Evolutionary conservation across 2,113 vertebrate species (phyloP).

Genomic region (Clarias batrachus): DNA sequence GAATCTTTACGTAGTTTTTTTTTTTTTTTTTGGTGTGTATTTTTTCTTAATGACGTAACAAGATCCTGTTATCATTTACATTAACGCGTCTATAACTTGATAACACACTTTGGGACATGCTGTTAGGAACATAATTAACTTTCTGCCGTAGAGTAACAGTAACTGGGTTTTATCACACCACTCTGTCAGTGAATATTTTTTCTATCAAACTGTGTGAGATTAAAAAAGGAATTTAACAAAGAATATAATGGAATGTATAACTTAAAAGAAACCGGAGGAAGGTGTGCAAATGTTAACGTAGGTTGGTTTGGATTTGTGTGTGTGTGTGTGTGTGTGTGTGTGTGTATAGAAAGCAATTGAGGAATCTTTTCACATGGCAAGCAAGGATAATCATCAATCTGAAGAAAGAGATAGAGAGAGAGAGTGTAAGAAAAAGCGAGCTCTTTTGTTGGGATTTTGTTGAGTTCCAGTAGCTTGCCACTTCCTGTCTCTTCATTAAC

Average conservation of each 20-base stretch:
- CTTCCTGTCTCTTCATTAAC: slow-evolving; percentile 36
- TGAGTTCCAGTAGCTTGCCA: slow-evolving; percentile 12
- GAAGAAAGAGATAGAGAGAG: neutral
- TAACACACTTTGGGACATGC: neutral
- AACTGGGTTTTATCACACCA: neutral
- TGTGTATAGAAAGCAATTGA: neutral
- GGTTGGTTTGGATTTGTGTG: neutral
- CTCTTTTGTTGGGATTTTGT: slow-evolving; percentile 27
- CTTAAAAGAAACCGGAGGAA: neutral
- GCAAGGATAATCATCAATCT: slow-evolving; percentile 21
- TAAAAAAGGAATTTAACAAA: slow-evolving; percentile 2
- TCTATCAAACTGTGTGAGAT: neutral
- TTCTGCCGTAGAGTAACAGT: neutral
- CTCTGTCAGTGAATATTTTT: neutral
- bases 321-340: slow-evolving; percentile 12
- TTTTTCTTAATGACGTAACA: neutral
- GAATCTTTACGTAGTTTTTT: no score
- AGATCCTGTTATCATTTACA: neutral
- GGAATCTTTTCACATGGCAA: slow-evolving; percentile 23
- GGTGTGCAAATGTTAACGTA: slow-evolving; percentile 6
- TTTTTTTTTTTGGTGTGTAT: no score
- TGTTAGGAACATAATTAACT: neutral
- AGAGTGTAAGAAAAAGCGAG: neutral
- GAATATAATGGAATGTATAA: neutral
- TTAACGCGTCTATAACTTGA: neutral